phyloP scores from a whole-genome alignment of 1,140 invertebrate species.

The Subanguina moxae region DNA sequence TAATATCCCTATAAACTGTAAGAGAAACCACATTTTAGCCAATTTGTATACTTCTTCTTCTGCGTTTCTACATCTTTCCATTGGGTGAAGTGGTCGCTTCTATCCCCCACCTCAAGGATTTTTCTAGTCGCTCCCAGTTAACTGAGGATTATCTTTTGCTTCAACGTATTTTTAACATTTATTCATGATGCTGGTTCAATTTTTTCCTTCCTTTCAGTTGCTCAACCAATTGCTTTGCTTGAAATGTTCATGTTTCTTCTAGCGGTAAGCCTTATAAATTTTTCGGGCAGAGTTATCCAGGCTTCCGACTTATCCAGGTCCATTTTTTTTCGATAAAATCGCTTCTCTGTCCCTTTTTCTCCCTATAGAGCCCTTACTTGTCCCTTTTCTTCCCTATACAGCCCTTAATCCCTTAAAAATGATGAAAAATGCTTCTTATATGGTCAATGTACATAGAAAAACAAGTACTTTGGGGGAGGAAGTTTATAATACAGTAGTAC shows the following conservation, averaged over 20 bases:
- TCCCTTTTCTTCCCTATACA: no score
- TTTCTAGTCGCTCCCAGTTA: background rate
- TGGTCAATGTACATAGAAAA: no score
- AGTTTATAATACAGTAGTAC: no score
- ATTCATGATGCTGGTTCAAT: background rate
- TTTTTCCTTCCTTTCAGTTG: background rate
- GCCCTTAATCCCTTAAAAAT: no score
- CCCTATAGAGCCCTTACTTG: no score
- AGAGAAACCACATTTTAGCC: conserved; percentile 1
- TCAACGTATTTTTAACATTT: background rate
- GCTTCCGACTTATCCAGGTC: no score
- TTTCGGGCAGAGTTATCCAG: no score
- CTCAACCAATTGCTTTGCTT: background rate
- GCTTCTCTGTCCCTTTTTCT: no score
- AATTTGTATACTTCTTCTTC: background rate
- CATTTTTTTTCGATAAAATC: no score
- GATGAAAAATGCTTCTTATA: no score
- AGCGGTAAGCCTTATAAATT: background rate
- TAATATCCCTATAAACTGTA: no score
- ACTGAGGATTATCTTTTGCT: background rate
- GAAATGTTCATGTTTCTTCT: background rate
- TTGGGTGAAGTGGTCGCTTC: background rate
- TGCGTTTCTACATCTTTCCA: background rate
- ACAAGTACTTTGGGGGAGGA: no score
- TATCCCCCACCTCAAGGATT: background rate